phyloP scores from a whole-genome alignment of 2,113 vertebrate species.

The Lophochroa leadbeateri region DNA sequence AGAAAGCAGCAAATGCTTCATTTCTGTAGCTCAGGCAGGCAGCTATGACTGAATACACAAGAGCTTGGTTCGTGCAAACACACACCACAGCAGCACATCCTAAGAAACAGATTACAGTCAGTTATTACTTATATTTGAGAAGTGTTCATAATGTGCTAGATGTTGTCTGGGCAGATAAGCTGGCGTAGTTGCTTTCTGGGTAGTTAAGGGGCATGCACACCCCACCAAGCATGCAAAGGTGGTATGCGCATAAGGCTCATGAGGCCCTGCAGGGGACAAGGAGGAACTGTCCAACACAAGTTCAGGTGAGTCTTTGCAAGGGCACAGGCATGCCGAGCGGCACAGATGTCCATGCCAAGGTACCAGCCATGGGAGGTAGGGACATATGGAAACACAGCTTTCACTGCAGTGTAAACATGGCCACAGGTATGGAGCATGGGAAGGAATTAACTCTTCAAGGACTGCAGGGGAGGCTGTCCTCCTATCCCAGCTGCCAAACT shows the following conservation, averaged over 20 bases:
- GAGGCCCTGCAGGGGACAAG: not conserved
- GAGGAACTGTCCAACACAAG: not conserved
- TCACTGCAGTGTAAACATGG: not conserved
- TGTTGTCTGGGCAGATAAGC: not conserved
- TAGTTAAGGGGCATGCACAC: too few species aligned
- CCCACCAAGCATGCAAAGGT: rapidly evolving
- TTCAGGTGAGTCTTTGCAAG: not conserved
- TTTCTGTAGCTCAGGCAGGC: not conserved
- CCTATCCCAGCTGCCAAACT: not conserved
- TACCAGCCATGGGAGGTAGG: not conserved
- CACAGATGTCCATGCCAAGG: not conserved
- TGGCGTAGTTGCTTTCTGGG: rapidly evolving
- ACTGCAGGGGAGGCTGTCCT: not conserved
- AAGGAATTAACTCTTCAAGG: not conserved
- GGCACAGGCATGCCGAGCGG: rapidly evolving
- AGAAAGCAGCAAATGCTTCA: not conserved
- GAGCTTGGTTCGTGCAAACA: not conserved
- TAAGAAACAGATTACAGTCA: not conserved
- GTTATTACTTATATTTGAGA: not conserved
- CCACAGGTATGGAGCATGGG: not conserved
- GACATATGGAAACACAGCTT: slow-evolving; percentile 46
- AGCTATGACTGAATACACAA: not conserved
- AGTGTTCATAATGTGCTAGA: not conserved
- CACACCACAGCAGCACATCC: rapidly evolving
- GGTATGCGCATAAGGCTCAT: rapidly evolving